A percentile compares a stretch with the other conserved stretches of the same genome.
phyloP scores from a whole-genome alignment of 1,140 invertebrate species.

The Latrodectus geometricus region DNA sequence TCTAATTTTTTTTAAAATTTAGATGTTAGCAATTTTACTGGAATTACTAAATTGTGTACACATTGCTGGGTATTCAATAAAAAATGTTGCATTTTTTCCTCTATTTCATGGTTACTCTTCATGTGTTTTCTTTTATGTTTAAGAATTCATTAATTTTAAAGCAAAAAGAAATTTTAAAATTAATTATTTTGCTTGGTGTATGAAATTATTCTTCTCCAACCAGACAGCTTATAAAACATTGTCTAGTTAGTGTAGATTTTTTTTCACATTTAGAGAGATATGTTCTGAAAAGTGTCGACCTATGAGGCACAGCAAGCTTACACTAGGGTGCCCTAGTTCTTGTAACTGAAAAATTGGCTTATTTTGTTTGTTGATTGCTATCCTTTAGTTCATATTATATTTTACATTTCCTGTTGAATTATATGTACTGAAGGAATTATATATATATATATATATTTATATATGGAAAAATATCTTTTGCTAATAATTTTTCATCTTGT shows the following conservation, averaged over 20 bases:
- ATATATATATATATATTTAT: background rate
- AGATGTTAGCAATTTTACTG: no score
- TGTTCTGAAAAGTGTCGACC: constrained; percentile 21
- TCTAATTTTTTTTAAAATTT: no score
- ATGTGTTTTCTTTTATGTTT: no score
- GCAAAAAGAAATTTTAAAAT: no score
- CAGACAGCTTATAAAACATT: constrained; percentile 36
- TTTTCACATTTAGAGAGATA: constrained; percentile 30
- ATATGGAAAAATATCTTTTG: constrained; percentile 36
- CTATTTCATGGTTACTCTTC: no score
- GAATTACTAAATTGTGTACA: no score
- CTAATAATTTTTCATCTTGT: constrained; percentile 30
- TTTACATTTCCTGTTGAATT: background rate
- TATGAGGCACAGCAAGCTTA: constrained; percentile 7
- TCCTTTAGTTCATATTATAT: background rate
- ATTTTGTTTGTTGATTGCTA: constrained; percentile 13
- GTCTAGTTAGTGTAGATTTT: constrained; percentile 39
- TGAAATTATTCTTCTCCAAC: no score
- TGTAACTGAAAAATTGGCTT: background rate
- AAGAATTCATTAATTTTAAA: no score
- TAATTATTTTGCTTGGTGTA: no score
- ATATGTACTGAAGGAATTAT: constrained; percentile 21
- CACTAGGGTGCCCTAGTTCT: background rate
- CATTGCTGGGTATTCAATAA: no score
- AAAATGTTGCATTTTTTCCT: no score